Conservation (phyloP, 1,140 invertebrate species). For the Potamilus streckersoni region DNA sequence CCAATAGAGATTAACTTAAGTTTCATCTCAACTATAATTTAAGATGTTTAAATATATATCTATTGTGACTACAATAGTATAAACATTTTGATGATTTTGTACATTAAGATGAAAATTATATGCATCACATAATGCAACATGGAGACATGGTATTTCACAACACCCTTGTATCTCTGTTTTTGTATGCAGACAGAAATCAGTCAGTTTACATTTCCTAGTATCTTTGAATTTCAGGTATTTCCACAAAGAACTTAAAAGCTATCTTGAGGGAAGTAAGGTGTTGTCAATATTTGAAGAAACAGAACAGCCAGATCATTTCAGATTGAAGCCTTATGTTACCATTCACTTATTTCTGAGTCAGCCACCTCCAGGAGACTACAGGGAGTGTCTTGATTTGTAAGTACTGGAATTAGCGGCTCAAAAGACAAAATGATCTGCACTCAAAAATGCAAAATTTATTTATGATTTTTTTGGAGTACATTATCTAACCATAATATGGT, state of each 20-base stretch:
- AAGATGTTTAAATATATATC: too few relatives aligned
- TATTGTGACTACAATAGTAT: too few relatives aligned
- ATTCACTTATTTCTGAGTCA: conserved; percentile 58
- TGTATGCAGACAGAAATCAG: neutral
- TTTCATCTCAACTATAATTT: too few relatives aligned
- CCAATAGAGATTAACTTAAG: too few relatives aligned
- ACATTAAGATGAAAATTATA: too few relatives aligned
- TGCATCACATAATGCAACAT: too few relatives aligned
- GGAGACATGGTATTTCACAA: too few relatives aligned
- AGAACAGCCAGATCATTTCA: conserved; percentile 24
- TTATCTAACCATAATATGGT: too few relatives aligned
- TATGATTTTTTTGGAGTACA: too few relatives aligned
- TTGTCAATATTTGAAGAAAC: conserved; percentile 44
- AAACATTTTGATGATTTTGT: too few relatives aligned
- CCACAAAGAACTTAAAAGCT: conserved; percentile 48
- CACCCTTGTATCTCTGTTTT: neutral
- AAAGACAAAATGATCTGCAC: too few relatives aligned
- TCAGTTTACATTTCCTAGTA: neutral
- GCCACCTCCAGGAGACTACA: conserved; percentile 56
- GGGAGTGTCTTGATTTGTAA: conserved; percentile 41
- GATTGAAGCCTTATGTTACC: conserved; percentile 44
- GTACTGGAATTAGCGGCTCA: neutral
- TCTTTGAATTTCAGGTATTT: conserved; percentile 47
- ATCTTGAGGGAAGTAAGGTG: conserved; percentile 37
- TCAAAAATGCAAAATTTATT: too few relatives aligned